phyloP scores from a whole-genome alignment of 2,113 vertebrate genomes.

The Nycticebus coucang region DNA sequence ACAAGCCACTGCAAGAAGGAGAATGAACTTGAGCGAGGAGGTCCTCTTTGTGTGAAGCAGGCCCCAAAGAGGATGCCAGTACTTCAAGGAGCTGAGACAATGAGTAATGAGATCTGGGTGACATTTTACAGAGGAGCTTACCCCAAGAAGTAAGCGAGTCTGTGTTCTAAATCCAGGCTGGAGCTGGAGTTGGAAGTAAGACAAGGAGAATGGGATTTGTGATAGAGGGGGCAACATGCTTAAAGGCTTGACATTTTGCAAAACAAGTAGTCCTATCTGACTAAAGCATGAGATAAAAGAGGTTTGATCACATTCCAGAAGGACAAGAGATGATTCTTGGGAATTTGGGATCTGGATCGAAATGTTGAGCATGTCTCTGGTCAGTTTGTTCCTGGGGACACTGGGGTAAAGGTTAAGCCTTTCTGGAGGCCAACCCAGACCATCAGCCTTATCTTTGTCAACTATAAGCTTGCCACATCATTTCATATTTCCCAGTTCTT shows the following conservation, averaged over 20 bases:
- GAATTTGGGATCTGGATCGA: slow-evolving; percentile 28
- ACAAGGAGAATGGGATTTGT: slow-evolving; percentile 5
- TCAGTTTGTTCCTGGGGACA: not conserved
- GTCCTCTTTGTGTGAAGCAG: not conserved
- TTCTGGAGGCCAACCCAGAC: not conserved
- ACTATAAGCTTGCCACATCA: not conserved
- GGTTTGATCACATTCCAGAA: slow-evolving; percentile 37
- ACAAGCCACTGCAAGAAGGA: not conserved
- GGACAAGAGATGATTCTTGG: slow-evolving; percentile 1
- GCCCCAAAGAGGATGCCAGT: not conserved
- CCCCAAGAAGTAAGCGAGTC: not conserved
- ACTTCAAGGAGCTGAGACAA: not conserved
- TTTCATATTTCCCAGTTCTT: slow-evolving; percentile 9
- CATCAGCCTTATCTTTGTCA: not conserved
- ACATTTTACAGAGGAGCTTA: not conserved
- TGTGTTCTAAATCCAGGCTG: slow-evolving; percentile 43
- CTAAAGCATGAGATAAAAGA: slow-evolving; percentile 44
- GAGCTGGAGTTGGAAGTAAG: not conserved
- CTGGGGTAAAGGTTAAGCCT: not conserved
- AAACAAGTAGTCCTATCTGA: not conserved
- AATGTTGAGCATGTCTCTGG: not conserved
- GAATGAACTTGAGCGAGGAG: not conserved
- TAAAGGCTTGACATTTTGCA: slow-evolving; percentile 9
- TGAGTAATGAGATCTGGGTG: not conserved
- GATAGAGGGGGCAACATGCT: not conserved